Base-by-base conservation (phyloP, 1,140 invertebrate genomes). In the Steinernema feltiae region DNA sequence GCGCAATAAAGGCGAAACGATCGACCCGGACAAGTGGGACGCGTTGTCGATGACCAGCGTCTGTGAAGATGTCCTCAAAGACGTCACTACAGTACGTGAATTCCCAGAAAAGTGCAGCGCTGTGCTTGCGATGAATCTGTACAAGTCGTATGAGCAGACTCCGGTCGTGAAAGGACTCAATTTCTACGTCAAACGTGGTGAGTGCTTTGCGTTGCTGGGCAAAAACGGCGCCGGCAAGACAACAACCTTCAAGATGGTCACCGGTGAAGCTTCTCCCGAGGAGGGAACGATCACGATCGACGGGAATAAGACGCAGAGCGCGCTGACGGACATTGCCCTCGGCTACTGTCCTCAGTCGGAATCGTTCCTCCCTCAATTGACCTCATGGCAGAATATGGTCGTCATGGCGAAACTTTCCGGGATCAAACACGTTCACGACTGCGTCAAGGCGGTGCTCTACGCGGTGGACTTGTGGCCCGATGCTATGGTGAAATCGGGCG, bases 311-410 rank as follows among this genome's bases (percentile, higher is more conserved):
- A 70, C 53, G 7, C 53, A 17, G 80, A 85, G 31, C 86, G 87
- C n/a, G 76, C 76, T 32, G 87, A 87, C 53, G 24, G 82, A 86
- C 30, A 24, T 41, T 21, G 30, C 70, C 7, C 87, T 93, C 76
- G 91, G 92, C 18, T 93, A 94, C 82, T 93, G 92, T 87, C 92
- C 92, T 18, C 92, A 93, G 87, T 92, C 91, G 82, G 84, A 46
- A 0, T 88, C 7, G 2, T 81, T 89, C 12, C 82, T 88, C 73
- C 87, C 87, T 29, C 84, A 88, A 30, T 81, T 89, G 2, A 89
- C 87, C n/a, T 86, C 86, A 2, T 82, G 88, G 82, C 88, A 90
- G 81, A 89, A 87, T 81, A 85, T 90, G 72, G 85, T 63, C 7
- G 24, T 63, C 53, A 12, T 17, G 24, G 29, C 41, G 73, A 72